These are phyloP conservation scores for Poeciliopsis paucimaculata DNA, from an alignment of 2,797 vertebrate genomes.

Conservation along the genomic window DNA sequence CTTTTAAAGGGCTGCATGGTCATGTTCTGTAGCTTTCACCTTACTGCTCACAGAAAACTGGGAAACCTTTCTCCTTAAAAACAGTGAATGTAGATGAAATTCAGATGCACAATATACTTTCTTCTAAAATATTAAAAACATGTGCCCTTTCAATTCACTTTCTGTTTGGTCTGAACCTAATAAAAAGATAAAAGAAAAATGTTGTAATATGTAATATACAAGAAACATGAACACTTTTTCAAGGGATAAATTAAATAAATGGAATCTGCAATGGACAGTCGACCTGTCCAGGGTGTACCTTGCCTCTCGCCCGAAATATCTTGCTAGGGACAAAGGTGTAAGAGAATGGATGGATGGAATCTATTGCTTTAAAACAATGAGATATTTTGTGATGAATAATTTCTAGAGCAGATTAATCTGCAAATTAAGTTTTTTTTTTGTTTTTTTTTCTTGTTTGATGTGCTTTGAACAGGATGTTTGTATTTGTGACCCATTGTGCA, in stretches of 20 bases:
- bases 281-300: no score
- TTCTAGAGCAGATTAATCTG: constrained; percentile 4
- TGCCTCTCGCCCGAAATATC: no score
- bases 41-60: not conserved
- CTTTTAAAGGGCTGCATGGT: not conserved
- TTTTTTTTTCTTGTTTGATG: constrained; percentile 26
- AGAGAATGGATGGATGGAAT: no score
- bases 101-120: not conserved
- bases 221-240: not conserved
- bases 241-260: not conserved
- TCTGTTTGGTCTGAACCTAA: not conserved
- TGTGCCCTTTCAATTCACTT: not conserved
- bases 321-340: no score
- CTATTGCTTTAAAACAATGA: not conserved
- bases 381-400: constrained; percentile 19
- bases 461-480: constrained; percentile 7
- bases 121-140: not conserved
- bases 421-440: not conserved
- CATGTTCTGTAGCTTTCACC: not conserved
- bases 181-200: not conserved
- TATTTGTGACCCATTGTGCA: constrained; percentile 16
- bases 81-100: not conserved
- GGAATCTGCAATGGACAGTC: not conserved
- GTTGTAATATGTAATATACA: not conserved
- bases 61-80: not conserved